These are phyloP conservation scores for Dasysyrphus tricinctus DNA, from an alignment of 2,888 invertebrate species.

Conservation along the genomic window DNA sequence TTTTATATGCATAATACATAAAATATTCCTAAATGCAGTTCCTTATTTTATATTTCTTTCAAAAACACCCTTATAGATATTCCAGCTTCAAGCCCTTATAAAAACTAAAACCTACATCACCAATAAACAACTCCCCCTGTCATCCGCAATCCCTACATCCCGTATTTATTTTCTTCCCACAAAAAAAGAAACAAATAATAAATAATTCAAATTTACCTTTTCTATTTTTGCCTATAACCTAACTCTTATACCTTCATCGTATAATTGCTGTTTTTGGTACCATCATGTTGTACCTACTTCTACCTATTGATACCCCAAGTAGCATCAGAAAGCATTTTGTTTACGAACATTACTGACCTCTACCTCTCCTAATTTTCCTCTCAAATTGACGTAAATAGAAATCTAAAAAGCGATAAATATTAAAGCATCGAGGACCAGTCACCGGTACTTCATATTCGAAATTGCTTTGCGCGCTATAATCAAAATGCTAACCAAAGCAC, in stretches of 20 bases:
- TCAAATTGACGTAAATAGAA: slow-evolving; percentile 71
- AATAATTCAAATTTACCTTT: slow-evolving; percentile 56
- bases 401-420: slow-evolving; percentile 71
- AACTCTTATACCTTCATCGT: not conserved
- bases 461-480: slow-evolving; percentile 50
- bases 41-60: not conserved
- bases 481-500: slow-evolving; percentile 68
- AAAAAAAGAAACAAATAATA: slow-evolving; percentile 2
- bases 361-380: slow-evolving; percentile 71
- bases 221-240: slow-evolving; percentile 56
- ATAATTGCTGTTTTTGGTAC: not conserved
- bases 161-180: slow-evolving; percentile 13
- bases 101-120: slow-evolving; percentile 1
- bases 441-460: slow-evolving; percentile 48
- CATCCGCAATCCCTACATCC: slow-evolving; percentile 1
- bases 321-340: slow-evolving; percentile 30
- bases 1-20: too few relatives aligned
- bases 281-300: too few relatives aligned
- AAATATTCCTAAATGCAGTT: not conserved
- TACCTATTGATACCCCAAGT: not conserved
- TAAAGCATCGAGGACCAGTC: slow-evolving; percentile 41
- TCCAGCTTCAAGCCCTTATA: not conserved
- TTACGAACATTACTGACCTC: slow-evolving; percentile 66
- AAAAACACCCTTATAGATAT: not conserved
- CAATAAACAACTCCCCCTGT: slow-evolving; percentile 3